A percentile compares a stretch with the other conserved stretches of the same genome.
Conservation (phyloP, 2,113 vertebrate species). For the Macrotis lagotis region DNA sequence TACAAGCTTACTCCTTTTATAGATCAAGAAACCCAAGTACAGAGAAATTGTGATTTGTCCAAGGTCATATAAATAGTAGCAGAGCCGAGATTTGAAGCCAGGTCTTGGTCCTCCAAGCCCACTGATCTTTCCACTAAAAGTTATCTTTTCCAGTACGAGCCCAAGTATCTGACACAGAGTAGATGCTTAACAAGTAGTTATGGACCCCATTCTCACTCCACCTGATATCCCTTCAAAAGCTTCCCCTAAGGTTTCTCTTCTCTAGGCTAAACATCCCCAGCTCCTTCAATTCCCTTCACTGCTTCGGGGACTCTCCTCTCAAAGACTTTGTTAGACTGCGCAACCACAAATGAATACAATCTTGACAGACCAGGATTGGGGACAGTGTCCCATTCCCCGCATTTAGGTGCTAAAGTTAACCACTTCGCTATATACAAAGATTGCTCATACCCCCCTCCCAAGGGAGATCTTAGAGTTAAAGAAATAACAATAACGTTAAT, state of each 20-base stretch:
- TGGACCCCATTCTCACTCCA: background rate
- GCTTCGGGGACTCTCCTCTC: background rate
- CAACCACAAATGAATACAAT: background rate
- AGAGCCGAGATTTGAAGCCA: background rate
- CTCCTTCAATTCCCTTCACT: background rate
- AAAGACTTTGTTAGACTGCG: background rate
- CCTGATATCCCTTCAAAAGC: background rate
- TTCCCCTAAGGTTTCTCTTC: background rate
- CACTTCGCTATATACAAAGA: background rate
- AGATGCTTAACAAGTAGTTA: background rate
- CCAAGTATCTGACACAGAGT: fast-evolving
- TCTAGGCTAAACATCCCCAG: background rate
- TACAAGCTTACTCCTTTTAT: background rate
- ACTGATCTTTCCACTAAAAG: background rate
- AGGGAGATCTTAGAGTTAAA: background rate
- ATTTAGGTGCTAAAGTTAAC: background rate
- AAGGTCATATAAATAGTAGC: background rate
- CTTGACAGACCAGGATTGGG: background rate
- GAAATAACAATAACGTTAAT: background rate
- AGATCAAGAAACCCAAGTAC: background rate
- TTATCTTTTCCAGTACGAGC: background rate
- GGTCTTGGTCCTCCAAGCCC: background rate
- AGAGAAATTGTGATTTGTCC: background rate
- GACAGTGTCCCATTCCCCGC: background rate
- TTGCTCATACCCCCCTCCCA: background rate